Conservation (phyloP, 2,888 invertebrate genomes). For the Furcula furcula region DNA sequence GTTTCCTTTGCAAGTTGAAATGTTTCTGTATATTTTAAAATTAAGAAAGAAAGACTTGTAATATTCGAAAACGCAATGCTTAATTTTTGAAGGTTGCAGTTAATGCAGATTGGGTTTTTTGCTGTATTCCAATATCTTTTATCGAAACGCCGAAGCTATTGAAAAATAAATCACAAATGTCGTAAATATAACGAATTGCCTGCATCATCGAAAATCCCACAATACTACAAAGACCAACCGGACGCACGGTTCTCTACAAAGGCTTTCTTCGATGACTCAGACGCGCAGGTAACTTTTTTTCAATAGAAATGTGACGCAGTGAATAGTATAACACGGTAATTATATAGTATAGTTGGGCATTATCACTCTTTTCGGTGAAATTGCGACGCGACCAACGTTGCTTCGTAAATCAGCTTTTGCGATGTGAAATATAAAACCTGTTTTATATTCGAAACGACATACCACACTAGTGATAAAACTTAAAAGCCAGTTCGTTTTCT, state of each 20-base stretch:
- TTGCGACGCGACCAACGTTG: constrained; percentile 8
- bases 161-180: constrained; percentile 13
- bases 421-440: constrained; percentile 13
- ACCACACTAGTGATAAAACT: constrained; percentile 21
- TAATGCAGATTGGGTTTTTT: too few species aligned
- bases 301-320: constrained; percentile 19
- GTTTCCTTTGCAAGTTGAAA: too few species aligned
- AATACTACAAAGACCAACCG: constrained; percentile 22
- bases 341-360: constrained; percentile 18
- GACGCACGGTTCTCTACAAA: constrained; percentile 49
- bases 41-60: too few species aligned
- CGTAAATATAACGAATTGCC: constrained; percentile 26
- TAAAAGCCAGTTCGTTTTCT: constrained; percentile 17
- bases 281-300: constrained; percentile 47
- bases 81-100: too few species aligned
- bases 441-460: constrained; percentile 20
- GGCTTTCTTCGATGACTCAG: constrained; percentile 47
- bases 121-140: too few species aligned
- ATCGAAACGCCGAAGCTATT: too few species aligned
- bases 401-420: constrained; percentile 18
- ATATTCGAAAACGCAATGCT: too few species aligned
- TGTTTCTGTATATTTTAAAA: too few species aligned
- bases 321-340: constrained; percentile 22
- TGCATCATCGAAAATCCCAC: constrained; percentile 29
- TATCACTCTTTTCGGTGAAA: constrained; percentile 18